Conservation (phyloP, 2,113 vertebrate genomes). For the Sus scrofa region T2T-Sscrofa CM001155.3:6264001-6264500, state of each 20-base stretch:
- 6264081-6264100: too few species aligned
- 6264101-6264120: background rate
- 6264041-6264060: too few species aligned
- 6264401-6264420: background rate
- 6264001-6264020: too few species aligned
- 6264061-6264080: too few species aligned
- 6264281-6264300: too few species aligned
- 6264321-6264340: too few species aligned
- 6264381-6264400: too few species aligned
- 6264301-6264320: too few species aligned
- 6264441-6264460: background rate
- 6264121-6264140: background rate
- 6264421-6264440: background rate
- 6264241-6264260: background rate
- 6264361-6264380: too few species aligned
- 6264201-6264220: background rate
- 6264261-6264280: background rate
- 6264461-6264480: background rate
- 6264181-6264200: background rate
- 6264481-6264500: too few species aligned
- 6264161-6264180: background rate
- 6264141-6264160: background rate
- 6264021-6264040: too few species aligned
- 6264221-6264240: rapidly evolving
- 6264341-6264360: background rate